Base-by-base conservation (phyloP, 2,113 vertebrate genomes). In the Dryoscopus gambensis region DNA sequence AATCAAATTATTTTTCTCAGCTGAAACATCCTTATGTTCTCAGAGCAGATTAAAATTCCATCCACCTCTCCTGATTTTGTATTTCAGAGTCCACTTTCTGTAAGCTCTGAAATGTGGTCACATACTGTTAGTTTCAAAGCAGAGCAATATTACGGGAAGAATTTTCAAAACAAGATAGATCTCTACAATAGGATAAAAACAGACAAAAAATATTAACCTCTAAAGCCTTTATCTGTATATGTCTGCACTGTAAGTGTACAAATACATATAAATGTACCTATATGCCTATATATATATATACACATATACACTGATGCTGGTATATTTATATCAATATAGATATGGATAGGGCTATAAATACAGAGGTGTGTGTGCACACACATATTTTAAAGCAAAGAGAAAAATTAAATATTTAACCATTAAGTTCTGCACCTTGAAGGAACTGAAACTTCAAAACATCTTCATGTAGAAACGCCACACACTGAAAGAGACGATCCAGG, bases 261-360 rank as follows among this genome's bases (percentile, higher is more conserved):
- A 78, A 74, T 30, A 69, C 21, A 44, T 35, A 52, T 9, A 53
- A 57, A 55, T 47, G 4, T 56, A 46, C 37, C 35, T 59, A 46
- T 1, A 0, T 73, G 52, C 11, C 1, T 39, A 9, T 7, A 53
- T 2, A 15, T 6, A 15, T 37, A 68, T 13, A 18, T 11, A 5
- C 25, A 68, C 9, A 10, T 13, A 6, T 44, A 62, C 4, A 64
- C 5, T n/a, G 9, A 39, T 52, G 25, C 37, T 49, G 35, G 2
- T 35, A 31, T 30, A 5, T 6, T 18, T 57, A 18, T 35, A 35
- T 30, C 2, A 2, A 42, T 17, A 63, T 2, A 77, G 14, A 33
- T 68, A 70, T 2, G 6, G 22, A 22, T 76, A 74, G 0, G 1
- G 22, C 5, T 65, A 40, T 64, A 81, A 77, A 64, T 33, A 68